Evolutionary conservation across 2,888 invertebrate species (phyloP).

Genomic region (Drosophila emarginata): DNA sequence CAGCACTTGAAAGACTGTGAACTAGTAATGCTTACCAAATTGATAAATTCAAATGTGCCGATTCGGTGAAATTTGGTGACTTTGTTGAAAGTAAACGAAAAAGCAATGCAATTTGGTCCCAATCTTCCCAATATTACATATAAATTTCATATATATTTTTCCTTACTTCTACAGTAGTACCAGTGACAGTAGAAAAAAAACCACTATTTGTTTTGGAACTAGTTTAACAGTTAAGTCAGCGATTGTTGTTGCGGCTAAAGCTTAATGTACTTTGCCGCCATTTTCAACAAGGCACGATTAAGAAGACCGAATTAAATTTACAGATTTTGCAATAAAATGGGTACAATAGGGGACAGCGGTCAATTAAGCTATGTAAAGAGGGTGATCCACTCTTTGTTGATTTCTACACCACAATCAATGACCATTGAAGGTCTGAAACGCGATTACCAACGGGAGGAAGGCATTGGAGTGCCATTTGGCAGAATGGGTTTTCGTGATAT

Average conservation of each 20-base stretch:
- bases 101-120: neutral
- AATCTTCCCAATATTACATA: no score
- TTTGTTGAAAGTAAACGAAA: neutral
- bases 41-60: neutral
- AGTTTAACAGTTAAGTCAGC: neutral
- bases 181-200: neutral
- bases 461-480: slow-evolving; percentile 60
- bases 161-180: neutral
- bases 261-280: neutral
- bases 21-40: neutral
- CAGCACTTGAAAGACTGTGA: neutral
- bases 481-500: slow-evolving; percentile 66
- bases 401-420: slow-evolving; percentile 68
- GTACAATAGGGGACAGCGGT: slow-evolving; percentile 59
- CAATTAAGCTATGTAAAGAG: slow-evolving; percentile 67
- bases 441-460: slow-evolving; percentile 69
- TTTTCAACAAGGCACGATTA: neutral
- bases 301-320: neutral
- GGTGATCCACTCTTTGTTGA: slow-evolving; percentile 73
- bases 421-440: slow-evolving; percentile 62
- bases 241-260: neutral
- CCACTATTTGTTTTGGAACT: neutral
- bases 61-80: neutral
- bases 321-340: neutral
- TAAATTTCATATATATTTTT: no score